Percentiles rank a stretch among this genome's conserved stretches.
phyloP scores from a whole-genome alignment of 2,888 invertebrate genomes.

The Stegana nigrithorax region DNA sequence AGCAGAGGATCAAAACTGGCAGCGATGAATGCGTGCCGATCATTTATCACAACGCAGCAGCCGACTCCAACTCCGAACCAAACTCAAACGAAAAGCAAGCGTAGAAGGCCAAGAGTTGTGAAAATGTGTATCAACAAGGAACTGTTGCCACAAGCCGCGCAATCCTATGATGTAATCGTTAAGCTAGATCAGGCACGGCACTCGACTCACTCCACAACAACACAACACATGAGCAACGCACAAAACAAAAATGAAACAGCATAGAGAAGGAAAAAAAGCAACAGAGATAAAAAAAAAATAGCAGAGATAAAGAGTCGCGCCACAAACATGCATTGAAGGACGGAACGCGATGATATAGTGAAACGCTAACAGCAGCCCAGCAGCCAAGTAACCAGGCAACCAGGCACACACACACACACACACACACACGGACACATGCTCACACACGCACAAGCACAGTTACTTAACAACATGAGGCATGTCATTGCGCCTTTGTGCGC shows the following conservation, averaged over 20 bases:
- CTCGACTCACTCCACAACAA: background rate
- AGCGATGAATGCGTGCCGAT: background rate
- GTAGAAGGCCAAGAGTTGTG: background rate
- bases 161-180: constrained; percentile 17
- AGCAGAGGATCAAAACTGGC: background rate
- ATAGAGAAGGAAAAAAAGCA: too few relatives aligned
- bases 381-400: too few relatives aligned
- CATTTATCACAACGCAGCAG: constrained; percentile 22
- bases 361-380: background rate
- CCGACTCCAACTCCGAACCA: background rate
- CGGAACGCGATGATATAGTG: background rate
- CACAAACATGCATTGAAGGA: too few relatives aligned
- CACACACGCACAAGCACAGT: background rate
- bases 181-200: constrained; percentile 10
- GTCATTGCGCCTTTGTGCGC: background rate
- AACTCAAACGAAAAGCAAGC: background rate
- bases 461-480: background rate
- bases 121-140: too few relatives aligned
- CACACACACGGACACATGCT: background rate
- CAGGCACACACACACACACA: too few relatives aligned
- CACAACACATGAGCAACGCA: background rate
- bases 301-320: too few relatives aligned
- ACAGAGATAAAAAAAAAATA: too few relatives aligned
- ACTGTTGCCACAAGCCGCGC: constrained; percentile 1
- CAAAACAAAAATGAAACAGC: background rate